phyloP scores from a whole-genome alignment of 2,888 invertebrate species.

The Andrena fulva region DNA sequence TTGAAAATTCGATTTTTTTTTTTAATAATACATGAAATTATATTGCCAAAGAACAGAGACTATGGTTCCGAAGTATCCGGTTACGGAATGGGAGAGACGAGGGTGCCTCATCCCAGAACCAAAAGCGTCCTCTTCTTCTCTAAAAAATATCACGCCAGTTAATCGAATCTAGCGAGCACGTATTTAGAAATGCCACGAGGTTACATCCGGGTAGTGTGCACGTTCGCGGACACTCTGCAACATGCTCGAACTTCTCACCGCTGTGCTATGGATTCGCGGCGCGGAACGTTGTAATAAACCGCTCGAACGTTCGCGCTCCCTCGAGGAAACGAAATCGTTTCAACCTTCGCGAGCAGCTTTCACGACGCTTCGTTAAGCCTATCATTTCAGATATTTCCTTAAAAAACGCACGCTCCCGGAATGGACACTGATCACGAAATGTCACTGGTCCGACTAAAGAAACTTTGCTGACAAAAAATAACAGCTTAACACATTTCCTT shows the following conservation, averaged over 20 bases:
- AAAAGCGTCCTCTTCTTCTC: background rate
- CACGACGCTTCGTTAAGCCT: background rate
- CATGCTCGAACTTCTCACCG: constrained; percentile 20
- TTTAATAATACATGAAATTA: too few species aligned
- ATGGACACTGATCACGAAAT: too few species aligned
- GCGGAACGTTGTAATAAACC: background rate
- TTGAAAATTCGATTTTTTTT: too few species aligned
- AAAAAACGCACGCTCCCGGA: background rate
- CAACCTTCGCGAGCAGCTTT: background rate
- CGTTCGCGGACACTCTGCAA: constrained; percentile 29
- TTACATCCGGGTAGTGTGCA: constrained; percentile 64
- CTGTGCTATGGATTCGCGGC: background rate
- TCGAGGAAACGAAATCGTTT: constrained; percentile 7
- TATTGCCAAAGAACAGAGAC: too few species aligned
- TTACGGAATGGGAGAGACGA: too few species aligned
- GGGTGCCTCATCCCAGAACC: too few species aligned
- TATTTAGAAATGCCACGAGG: constrained; percentile 68
- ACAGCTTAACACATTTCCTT: background rate
- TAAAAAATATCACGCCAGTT: background rate
- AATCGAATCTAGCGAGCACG: constrained; percentile 35
- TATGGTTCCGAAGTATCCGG: too few species aligned
- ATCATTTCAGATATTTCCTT: background rate
- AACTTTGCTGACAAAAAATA: background rate
- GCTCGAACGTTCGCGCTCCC: background rate
- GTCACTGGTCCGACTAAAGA: background rate